A percentile compares a stretch with the other conserved stretches of the same genome.
Evolutionary conservation across 2,113 vertebrate species (phyloP).

Genomic region (Eubucco bourcierii): DNA sequence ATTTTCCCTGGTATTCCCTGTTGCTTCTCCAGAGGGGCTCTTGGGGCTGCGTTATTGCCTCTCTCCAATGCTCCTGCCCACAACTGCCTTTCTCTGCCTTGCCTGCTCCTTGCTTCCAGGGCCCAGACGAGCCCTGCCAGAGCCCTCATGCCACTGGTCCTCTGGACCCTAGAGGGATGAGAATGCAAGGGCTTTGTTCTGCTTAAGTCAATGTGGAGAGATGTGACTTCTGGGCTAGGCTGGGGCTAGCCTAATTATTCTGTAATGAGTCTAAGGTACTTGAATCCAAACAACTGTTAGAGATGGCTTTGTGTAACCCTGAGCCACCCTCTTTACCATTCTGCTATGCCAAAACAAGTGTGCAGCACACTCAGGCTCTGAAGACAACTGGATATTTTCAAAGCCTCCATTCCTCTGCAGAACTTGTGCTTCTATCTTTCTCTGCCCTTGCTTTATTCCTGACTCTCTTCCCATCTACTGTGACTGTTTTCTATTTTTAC

Average conservation of each 20-base stretch:
- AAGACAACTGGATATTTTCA: background rate
- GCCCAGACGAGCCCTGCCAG: background rate
- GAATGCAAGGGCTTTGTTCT: background rate
- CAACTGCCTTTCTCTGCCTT: background rate
- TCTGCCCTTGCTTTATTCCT: background rate
- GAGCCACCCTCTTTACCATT: background rate
- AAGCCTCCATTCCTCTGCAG: background rate
- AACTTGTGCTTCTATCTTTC: background rate
- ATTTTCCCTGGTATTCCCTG: background rate
- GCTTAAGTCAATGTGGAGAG: background rate
- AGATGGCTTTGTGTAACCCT: background rate
- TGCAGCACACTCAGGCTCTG: background rate
- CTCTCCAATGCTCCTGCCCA: accelerated
- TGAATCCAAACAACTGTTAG: background rate
- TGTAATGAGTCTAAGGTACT: background rate
- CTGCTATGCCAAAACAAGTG: background rate
- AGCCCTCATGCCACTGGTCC: accelerated
- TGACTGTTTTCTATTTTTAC: constrained; percentile 40
- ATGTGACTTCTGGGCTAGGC: background rate
- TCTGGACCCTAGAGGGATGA: background rate
- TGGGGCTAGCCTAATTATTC: background rate
- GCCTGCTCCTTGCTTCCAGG: background rate
- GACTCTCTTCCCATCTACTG: background rate
- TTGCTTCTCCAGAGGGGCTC: accelerated
- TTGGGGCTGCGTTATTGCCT: background rate